Base-by-base conservation (phyloP, 2,113 vertebrate species). In the Lycocorax pyrrhopterus region DNA sequence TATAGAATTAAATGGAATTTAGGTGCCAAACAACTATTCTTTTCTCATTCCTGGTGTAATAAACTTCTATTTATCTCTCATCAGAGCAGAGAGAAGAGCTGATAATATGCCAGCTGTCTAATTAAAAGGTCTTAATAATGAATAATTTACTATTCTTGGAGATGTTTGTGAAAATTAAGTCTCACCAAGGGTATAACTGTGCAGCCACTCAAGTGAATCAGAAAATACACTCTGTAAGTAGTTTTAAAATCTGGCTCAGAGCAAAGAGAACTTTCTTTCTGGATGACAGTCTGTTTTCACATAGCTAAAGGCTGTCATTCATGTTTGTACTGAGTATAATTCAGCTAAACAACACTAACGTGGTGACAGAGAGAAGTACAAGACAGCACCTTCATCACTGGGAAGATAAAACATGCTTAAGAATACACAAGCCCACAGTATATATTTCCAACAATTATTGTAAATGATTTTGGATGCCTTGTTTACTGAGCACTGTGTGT, bases 141-240 rank as follows among this genome's bases (percentile, higher is more conserved):
- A 96, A 93, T 94, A 95, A 94, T 95, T 93, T 95, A 88, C 88
- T 95, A 91, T 96, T 94, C 91, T 67, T 86, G 75, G 82, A 64
- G 59, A 64, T 72, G 72, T 92, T 94, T 84, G 84, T 90, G 90
- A 94, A 94, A 95, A 95, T 90, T 63, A 63, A 75, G 32, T 84
- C 72, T 90, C 60, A 93, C 60, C 56, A 84, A 89, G 56, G 47
- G 20, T 84, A 32, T 47, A 92, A 77, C 56, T 73, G 33, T 53
- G 56, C 35, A 78, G 76, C 56, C 93, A 82, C 68, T 89, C 3
- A 4, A 88, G 20, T 81, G 73, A 90, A 75, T 84, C 79, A 92
- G 76, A 96, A 92, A 90, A 80, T 75, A 26, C 32, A 75, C 9
- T 55, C 21, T 67, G 9, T 52, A 90, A 88, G 52, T 58, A 44